Percentiles rank a stretch among this genome's conserved stretches.
phyloP scores from a whole-genome alignment of 2,113 vertebrate genomes.

The Myanophis thanlyinensis region DNA sequence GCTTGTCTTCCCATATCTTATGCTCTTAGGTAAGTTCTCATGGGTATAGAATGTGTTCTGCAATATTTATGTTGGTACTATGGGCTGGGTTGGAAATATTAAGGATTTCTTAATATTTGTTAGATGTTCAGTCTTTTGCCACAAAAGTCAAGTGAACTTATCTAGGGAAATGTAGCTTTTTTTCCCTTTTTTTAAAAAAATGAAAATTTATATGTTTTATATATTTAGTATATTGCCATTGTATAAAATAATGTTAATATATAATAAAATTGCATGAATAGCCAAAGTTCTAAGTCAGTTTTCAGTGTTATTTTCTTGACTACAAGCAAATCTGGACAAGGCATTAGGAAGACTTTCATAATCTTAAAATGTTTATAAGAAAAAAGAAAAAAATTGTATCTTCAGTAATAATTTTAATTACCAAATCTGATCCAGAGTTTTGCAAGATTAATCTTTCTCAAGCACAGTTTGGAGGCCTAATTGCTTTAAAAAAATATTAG shows the following conservation, averaged over 20 bases:
- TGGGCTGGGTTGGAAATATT: neutral
- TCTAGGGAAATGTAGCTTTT: slow-evolving; percentile 46
- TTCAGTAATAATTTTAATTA: slow-evolving; percentile 1
- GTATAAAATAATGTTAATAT: slow-evolving; percentile 51
- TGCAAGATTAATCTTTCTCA: slow-evolving; percentile 20
- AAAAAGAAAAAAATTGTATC: slow-evolving; percentile 18
- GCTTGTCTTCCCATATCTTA: neutral
- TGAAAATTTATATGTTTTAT: slow-evolving; percentile 35
- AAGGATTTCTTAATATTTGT: neutral
- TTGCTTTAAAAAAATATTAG: slow-evolving; percentile 38
- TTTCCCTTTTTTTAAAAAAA: slow-evolving; percentile 5
- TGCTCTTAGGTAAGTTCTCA: neutral
- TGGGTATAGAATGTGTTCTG: neutral
- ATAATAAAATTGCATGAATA: slow-evolving; percentile 55
- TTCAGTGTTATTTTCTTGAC: slow-evolving; percentile 59
- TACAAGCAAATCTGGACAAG: slow-evolving; percentile 50
- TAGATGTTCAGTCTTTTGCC: neutral
- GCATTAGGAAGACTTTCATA: slow-evolving; percentile 57
- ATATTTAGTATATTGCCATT: slow-evolving; percentile 51
- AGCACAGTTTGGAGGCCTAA: slow-evolving; percentile 36
- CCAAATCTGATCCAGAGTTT: slow-evolving; percentile 17
- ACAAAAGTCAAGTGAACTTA: slow-evolving; percentile 15
- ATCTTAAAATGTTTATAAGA: slow-evolving; percentile 27
- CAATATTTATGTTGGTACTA: neutral
- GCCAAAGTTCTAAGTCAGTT: slow-evolving; percentile 61